Evolutionary conservation across 1,140 invertebrate species (phyloP).

Genomic region (Drosophila ambigua): DNA sequence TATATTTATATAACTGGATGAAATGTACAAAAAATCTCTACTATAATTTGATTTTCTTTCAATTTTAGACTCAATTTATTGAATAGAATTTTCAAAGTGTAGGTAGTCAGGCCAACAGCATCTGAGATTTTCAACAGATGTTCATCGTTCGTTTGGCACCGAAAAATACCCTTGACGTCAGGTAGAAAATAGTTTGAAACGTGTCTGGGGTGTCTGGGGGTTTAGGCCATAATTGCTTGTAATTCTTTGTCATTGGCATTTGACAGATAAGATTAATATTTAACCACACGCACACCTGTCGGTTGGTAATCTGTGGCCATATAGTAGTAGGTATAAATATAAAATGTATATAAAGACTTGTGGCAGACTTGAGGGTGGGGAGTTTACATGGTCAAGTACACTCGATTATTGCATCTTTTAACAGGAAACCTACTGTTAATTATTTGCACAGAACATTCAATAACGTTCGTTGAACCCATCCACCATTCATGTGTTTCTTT

Average conservation of each 20-base stretch:
- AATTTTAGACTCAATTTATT: background rate
- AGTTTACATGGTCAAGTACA: conserved; percentile 24
- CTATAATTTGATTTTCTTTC: background rate
- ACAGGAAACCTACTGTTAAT: background rate
- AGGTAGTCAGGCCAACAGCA: background rate
- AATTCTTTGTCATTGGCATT: conserved; percentile 14
- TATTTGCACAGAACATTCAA: conserved; percentile 13
- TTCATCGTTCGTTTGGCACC: conserved; percentile 2
- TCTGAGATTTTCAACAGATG: conserved; percentile 62
- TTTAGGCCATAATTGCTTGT: conserved; percentile 13
- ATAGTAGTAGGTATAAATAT: too few relatives aligned
- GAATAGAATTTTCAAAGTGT: background rate
- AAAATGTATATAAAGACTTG: background rate
- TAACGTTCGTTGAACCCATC: conserved; percentile 27
- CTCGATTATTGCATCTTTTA: background rate
- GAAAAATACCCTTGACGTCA: conserved; percentile 8
- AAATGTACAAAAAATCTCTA: too few relatives aligned
- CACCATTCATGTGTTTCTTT: too few relatives aligned
- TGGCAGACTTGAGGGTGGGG: background rate
- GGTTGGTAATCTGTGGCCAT: conserved; percentile 1
- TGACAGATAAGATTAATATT: conserved; percentile 27
- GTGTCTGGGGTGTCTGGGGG: background rate
- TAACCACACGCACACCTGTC: conserved; percentile 2
- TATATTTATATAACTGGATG: too few relatives aligned
- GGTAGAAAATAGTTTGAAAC: conserved; percentile 51